These are phyloP conservation scores for Ametastegia equiseti DNA, from an alignment of 2,888 invertebrate genomes.

Conservation along the genomic window DNA sequence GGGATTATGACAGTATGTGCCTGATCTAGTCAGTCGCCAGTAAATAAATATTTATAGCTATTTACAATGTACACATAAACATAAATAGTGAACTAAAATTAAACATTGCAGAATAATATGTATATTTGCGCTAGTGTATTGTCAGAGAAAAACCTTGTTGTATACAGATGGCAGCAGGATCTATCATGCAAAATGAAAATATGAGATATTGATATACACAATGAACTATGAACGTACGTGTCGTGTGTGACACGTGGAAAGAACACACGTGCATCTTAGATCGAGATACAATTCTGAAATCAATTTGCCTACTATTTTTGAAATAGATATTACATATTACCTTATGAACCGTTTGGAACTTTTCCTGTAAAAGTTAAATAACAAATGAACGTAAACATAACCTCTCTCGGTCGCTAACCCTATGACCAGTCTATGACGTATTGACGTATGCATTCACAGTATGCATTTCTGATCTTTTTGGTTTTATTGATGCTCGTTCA, in stretches of 20 bases:
- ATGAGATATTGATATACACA: not conserved
- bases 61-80: conserved; percentile 60
- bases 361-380: not conserved
- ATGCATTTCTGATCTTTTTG: not conserved
- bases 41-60: conserved; percentile 57
- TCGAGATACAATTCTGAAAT: not conserved
- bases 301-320: not conserved
- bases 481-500: no score
- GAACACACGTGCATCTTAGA: not conserved
- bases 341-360: not conserved
- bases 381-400: not conserved
- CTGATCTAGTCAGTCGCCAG: conserved; percentile 61
- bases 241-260: not conserved
- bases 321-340: not conserved
- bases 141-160: not conserved
- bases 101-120: conserved; percentile 59
- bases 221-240: not conserved
- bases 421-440: not conserved
- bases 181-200: not conserved
- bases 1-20: conserved; percentile 58
- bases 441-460: not conserved
- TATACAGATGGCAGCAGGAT: not conserved
- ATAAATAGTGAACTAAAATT: conserved; percentile 65
- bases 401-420: conserved; percentile 27
- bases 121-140: conserved; percentile 17